Percentiles rank a stretch among this genome's conserved stretches.
phyloP scores from a whole-genome alignment of 2,888 invertebrate species.

The Tiliacea aurago region DNA sequence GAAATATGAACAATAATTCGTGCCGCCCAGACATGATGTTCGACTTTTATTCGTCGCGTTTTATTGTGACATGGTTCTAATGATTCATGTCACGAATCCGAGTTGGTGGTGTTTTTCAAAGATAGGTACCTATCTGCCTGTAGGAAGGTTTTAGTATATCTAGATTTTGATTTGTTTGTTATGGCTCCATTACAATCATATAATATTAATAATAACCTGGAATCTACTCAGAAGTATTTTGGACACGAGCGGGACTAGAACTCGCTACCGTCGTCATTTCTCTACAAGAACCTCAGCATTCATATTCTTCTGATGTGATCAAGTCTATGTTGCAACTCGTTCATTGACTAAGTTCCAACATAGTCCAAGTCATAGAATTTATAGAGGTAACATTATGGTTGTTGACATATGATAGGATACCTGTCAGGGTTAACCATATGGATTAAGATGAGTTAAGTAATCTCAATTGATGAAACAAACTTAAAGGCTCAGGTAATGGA shows the following conservation, averaged over 20 bases:
- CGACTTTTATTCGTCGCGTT: slow-evolving; percentile 63
- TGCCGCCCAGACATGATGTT: slow-evolving; percentile 57
- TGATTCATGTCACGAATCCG: slow-evolving; percentile 62
- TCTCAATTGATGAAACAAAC: slow-evolving; percentile 12
- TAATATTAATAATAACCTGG: no score
- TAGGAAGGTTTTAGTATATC: background rate
- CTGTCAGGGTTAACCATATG: background rate
- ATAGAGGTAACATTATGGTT: background rate
- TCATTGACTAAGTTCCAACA: no score
- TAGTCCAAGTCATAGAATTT: no score
- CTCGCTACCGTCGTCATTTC: no score
- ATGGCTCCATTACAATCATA: no score
- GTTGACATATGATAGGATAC: background rate
- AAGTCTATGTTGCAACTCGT: no score
- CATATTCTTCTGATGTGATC: no score
- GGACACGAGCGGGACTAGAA: no score
- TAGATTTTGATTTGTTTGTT: slow-evolving; percentile 3
- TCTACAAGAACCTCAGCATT: no score
- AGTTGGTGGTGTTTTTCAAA: slow-evolving; percentile 14
- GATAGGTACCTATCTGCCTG: slow-evolving; percentile 23
- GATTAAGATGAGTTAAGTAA: slow-evolving; percentile 7
- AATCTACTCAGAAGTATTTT: no score
- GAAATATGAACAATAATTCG: slow-evolving; percentile 59
- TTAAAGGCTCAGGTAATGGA: background rate
- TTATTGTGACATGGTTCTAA: slow-evolving; percentile 61